Evolutionary conservation across 1,140 invertebrate genomes (phyloP).

Genomic region (Cecropterus lyciades): DNA sequence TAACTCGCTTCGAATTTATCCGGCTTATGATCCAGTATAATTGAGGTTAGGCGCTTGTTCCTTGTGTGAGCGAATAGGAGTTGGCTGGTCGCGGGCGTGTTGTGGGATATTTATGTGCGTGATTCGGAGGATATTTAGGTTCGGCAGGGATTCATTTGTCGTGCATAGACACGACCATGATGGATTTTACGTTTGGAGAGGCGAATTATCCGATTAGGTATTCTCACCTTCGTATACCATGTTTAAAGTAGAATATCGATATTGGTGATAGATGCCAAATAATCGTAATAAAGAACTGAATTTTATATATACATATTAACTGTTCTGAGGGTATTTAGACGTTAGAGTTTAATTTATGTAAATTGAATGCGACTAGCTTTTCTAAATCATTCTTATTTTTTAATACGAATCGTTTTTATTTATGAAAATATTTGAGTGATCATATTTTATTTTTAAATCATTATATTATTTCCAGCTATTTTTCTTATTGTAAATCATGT

Average conservation of each 20-base stretch:
- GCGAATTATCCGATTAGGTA: conserved; percentile 74
- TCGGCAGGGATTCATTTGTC: conserved; percentile 75
- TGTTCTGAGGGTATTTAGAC: conserved; percentile 83
- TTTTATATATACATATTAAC: conserved; percentile 83
- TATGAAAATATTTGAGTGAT: conserved; percentile 7
- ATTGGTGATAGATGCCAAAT: conserved; percentile 83
- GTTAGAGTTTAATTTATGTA: conserved; percentile 76
- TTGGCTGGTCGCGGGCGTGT: conserved; percentile 24
- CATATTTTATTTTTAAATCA: neutral
- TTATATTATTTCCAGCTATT: conserved; percentile 8
- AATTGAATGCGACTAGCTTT: conserved; percentile 62
- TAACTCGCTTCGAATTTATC: conserved; percentile 34
- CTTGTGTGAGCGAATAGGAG: conserved; percentile 20
- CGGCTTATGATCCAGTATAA: conserved; percentile 38
- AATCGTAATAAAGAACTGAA: conserved; percentile 85
- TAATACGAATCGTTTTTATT: conserved; percentile 37
- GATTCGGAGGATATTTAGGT: conserved; percentile 76
- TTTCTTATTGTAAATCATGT: conserved; percentile 5
- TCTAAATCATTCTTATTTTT: conserved; percentile 45
- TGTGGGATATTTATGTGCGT: conserved; percentile 50
- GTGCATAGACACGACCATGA: conserved; percentile 51
- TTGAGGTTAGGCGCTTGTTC: conserved; percentile 31
- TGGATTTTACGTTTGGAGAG: conserved; percentile 70
- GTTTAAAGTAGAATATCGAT: conserved; percentile 75
- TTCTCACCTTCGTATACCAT: conserved; percentile 78